Conservation (phyloP, 2,888 invertebrate species). For the Iphiclides podalirius region DNA sequence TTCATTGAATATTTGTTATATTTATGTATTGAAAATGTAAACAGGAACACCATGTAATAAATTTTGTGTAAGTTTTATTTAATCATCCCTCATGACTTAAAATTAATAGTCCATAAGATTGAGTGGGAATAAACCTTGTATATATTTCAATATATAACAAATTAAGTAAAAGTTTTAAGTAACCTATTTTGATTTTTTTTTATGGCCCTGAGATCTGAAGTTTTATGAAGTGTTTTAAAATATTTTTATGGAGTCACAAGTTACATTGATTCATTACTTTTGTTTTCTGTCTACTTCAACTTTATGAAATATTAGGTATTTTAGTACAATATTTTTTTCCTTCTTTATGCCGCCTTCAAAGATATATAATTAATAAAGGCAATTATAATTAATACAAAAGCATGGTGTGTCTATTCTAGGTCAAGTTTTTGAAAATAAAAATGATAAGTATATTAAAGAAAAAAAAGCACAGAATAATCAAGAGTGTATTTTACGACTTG, state of each 20-base stretch:
- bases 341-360: too few relatives aligned
- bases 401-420: constrained; percentile 17
- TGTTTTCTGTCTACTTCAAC: too few relatives aligned
- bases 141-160: constrained; percentile 75
- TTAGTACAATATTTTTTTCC: too few relatives aligned
- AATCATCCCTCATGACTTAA: constrained; percentile 74
- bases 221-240: constrained; percentile 33
- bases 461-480: constrained; percentile 10
- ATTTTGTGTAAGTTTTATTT: constrained; percentile 73
- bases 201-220: constrained; percentile 75
- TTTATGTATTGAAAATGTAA: constrained; percentile 55
- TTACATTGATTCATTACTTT: constrained; percentile 14
- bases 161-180: constrained; percentile 78
- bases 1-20: constrained; percentile 50
- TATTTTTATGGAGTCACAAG: constrained; percentile 5
- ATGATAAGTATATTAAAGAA: constrained; percentile 13
- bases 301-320: too few relatives aligned
- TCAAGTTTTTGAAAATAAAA: constrained; percentile 13
- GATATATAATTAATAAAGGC: neutral
- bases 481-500: constrained; percentile 15
- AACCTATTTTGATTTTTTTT: constrained; percentile 70
- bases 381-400: constrained; percentile 10
- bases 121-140: constrained; percentile 75
- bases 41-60: constrained; percentile 62
- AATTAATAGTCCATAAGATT: constrained; percentile 69